phyloP scores from a whole-genome alignment of 2,113 vertebrate genomes.

The Callopanchax toddi region DNA sequence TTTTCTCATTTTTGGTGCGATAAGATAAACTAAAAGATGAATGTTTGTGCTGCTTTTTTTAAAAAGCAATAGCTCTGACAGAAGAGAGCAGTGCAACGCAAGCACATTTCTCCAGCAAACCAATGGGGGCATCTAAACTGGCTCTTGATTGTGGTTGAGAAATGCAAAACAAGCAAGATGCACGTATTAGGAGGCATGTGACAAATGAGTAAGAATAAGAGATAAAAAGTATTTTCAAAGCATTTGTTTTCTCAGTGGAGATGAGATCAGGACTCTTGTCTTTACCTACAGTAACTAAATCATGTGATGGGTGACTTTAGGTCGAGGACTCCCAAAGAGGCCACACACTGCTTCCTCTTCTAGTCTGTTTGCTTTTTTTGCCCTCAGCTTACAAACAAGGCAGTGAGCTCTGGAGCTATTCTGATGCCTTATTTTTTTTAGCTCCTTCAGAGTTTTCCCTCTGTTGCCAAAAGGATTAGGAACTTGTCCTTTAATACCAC shows the following conservation, averaged over 20 bases:
- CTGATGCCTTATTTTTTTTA: slow-evolving; percentile 53
- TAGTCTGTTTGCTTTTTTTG: slow-evolving; percentile 16
- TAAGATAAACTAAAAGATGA: slow-evolving; percentile 32
- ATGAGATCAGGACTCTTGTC: not conserved
- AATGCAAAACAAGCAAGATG: not conserved
- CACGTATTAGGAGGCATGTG: not conserved
- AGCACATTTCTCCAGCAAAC: too few species aligned
- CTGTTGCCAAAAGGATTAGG: slow-evolving; percentile 63
- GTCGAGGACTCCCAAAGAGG: slow-evolving; percentile 5
- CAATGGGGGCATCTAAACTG: not conserved
- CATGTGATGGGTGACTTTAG: slow-evolving; percentile 4
- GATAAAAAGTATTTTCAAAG: not conserved
- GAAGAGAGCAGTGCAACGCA: not conserved
- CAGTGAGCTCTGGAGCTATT: slow-evolving; percentile 18
- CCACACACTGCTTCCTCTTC: slow-evolving; percentile 31
- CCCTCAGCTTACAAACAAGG: slow-evolving; percentile 34
- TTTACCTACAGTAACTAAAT: slow-evolving; percentile 3
- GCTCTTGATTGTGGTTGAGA: slow-evolving; percentile 24
- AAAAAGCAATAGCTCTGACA: too few species aligned
- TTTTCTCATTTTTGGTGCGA: slow-evolving; percentile 29
- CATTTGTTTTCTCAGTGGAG: slow-evolving; percentile 3
- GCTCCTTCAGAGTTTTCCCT: slow-evolving; percentile 20
- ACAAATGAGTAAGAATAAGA: not conserved
- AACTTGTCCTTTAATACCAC: slow-evolving; percentile 57
- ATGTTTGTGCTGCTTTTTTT: not conserved